Evolutionary conservation across 2,888 invertebrate genomes (phyloP).

Genomic region (Carterocephalus palaemon): DNA sequence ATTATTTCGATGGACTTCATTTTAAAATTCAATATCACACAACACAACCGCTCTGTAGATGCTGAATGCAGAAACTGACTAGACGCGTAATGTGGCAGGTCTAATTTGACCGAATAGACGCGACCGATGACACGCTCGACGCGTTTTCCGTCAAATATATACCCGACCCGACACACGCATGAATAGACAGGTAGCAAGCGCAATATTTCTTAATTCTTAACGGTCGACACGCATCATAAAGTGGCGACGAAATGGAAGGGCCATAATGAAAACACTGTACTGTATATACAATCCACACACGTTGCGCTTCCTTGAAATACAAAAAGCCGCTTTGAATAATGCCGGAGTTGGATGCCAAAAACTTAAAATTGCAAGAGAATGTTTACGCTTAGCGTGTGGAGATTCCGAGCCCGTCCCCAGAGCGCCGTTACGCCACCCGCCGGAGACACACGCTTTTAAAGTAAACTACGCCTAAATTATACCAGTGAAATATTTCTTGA

Average conservation of each 20-base stretch:
- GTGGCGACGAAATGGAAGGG: conserved; percentile 26
- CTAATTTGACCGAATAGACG: too few species aligned
- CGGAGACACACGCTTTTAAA: conserved; percentile 36
- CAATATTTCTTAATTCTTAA: conserved; percentile 32
- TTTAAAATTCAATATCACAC: too few species aligned
- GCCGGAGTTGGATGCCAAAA: conserved; percentile 35
- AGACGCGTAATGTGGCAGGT: too few species aligned
- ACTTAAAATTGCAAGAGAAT: conserved; percentile 40
- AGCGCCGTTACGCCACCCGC: conserved; percentile 33
- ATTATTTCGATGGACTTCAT: too few species aligned
- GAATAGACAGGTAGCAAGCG: background rate
- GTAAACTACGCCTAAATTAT: conserved; percentile 35
- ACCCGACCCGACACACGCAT: background rate
- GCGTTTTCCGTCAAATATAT: too few species aligned
- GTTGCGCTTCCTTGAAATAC: conserved; percentile 31
- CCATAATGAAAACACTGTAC: conserved; percentile 32
- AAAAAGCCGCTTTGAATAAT: conserved; percentile 40
- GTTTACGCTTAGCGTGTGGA: conserved; percentile 34
- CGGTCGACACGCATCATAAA: conserved; percentile 21
- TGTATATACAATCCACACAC: conserved; percentile 30
- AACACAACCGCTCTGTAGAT: too few species aligned
- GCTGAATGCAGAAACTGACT: too few species aligned
- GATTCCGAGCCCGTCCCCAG: conserved; percentile 33
- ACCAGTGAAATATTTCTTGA: conserved; percentile 31
- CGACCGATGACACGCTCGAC: too few species aligned